phyloP scores from a whole-genome alignment of 2,888 invertebrate genomes.

The Volucella bombylans region DNA sequence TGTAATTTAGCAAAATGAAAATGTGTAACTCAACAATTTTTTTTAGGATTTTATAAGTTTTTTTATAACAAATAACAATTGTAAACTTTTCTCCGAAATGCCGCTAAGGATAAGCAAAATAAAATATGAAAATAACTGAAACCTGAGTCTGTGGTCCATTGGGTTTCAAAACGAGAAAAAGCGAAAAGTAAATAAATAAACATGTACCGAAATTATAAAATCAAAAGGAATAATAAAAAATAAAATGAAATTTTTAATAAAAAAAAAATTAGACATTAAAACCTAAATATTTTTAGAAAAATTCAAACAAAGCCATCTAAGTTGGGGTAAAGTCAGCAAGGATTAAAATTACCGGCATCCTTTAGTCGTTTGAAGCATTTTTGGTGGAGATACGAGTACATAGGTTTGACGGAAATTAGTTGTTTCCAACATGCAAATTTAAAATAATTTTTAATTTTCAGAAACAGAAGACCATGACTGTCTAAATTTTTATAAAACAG shows the following conservation, averaged over 20 bases:
- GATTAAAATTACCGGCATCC: no score
- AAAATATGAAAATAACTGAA: slow-evolving; percentile 18
- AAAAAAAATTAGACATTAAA: background rate
- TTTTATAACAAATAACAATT: slow-evolving; percentile 42
- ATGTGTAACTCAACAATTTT: slow-evolving; percentile 36
- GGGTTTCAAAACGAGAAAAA: background rate
- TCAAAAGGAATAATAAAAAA: background rate
- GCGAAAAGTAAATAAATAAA: slow-evolving; percentile 11
- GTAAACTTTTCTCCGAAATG: slow-evolving; percentile 5
- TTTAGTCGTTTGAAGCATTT: no score
- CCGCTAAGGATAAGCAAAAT: slow-evolving; percentile 9
- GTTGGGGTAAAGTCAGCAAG: no score
- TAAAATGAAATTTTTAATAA: background rate
- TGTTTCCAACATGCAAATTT: no score
- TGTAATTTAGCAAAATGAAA: slow-evolving; percentile 8
- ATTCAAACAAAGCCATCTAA: no score
- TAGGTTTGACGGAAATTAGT: no score
- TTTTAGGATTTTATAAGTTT: background rate
- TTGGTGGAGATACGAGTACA: no score
- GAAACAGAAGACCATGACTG: no score
- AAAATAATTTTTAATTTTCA: no score
- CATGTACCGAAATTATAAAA: background rate
- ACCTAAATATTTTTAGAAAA: no score
- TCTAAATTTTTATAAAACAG: no score
- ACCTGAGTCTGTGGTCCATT: slow-evolving; percentile 26